Evolutionary conservation across 2,888 invertebrate species (phyloP), one percentile per base, ranked within the genome.

Genomic region (Apotomis capreana): DNA sequence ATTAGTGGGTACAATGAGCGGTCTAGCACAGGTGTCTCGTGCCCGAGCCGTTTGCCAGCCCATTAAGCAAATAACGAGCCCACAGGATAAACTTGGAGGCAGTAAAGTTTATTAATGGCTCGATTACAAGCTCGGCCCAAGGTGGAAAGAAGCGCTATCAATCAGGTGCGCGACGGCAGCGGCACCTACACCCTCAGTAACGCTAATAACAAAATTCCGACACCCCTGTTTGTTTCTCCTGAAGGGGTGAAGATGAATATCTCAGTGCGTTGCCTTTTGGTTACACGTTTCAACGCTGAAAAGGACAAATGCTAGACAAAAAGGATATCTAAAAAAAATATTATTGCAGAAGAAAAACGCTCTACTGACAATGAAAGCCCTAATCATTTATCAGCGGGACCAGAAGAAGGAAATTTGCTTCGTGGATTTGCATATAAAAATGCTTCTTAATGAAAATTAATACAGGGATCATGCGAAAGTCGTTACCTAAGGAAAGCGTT

Each of bases 101-200:
- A 90, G 91, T 92, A 92, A 92, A 92, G 87, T 93, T 93, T 93
- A 93, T 93, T 92, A 93, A 93, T 93, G 92, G 90, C 92, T 90
- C 93, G 93, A 93, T 93, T 93, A 93, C 92, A 91, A 90, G 91
- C 92, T 91, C 92, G 92, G 90, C 91, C 92, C 92, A 90, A 91
- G 91, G 91, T 89, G 88, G 90, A 93, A 93, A 93, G 93, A 92
- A 93, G 91, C 89, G 90, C 92, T 92, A 93, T 93, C 92, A 92
- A 92, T 93, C 93, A 92, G 92, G 92, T 92, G 90, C 87, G 91
- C 90, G 89, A 90, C 91, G 89, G 88, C 82, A 86, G 82, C 84
- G 84, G 87, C 82, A 87, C 85, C 87, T 86, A 87, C 87, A 87
- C 86, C 88, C 88, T 87, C 91, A 87, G 90, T 89, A 90, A 90